Percentiles rank a stretch among this genome's conserved stretches.
These are phyloP conservation scores for Eucriotettix oculatus DNA, from an alignment of 2,888 invertebrate genomes.

Conservation along the genomic window DNA sequence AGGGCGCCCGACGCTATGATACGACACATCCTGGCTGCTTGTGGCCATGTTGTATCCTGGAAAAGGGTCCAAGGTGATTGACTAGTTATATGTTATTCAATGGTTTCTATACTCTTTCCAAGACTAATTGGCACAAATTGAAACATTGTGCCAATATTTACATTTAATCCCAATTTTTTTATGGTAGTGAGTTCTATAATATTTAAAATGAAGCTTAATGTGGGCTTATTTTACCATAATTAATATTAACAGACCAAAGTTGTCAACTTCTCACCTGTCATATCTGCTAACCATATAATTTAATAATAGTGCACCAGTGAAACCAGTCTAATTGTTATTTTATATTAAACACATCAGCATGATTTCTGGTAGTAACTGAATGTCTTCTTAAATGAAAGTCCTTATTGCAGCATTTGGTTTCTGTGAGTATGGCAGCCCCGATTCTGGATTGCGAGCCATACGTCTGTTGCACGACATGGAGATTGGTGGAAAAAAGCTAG, in stretches of 20 bases:
- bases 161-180: too few species aligned
- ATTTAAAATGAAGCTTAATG: too few species aligned
- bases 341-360: too few species aligned
- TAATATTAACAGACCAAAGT: too few species aligned
- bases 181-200: too few species aligned
- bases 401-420: constrained; percentile 69
- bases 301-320: background rate
- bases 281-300: background rate
- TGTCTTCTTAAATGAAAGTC: background rate
- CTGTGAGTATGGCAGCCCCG: constrained; percentile 91
- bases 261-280: background rate
- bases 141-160: too few species aligned
- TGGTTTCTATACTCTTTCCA: too few species aligned
- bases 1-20: constrained; percentile 92
- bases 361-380: too few species aligned
- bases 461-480: constrained; percentile 80
- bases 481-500: constrained; percentile 82
- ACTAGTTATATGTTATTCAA: too few species aligned
- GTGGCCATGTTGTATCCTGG: constrained; percentile 92
- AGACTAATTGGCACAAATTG: too few species aligned
- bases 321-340: too few species aligned
- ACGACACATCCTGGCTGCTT: constrained; percentile 75
- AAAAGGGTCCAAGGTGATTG: constrained; percentile 66
- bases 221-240: too few species aligned
- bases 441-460: constrained; percentile 88